Evolutionary conservation across 2,888 invertebrate species (phyloP).

Genomic region (Caradrina clavipalpis): DNA sequence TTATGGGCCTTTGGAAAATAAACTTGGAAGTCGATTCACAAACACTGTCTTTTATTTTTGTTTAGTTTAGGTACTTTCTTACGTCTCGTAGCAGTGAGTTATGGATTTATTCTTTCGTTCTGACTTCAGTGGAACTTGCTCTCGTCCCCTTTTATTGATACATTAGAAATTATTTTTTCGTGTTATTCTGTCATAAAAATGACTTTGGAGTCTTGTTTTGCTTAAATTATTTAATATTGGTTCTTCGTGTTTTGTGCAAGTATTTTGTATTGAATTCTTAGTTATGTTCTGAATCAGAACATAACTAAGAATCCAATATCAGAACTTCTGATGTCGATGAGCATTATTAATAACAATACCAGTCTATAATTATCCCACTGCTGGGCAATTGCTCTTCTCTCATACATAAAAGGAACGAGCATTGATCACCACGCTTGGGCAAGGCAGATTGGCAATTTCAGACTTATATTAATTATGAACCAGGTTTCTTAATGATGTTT

Average conservation of each 20-base stretch:
- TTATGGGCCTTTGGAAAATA: constrained; percentile 86
- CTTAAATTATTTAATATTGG: constrained; percentile 64
- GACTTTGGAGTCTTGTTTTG: constrained; percentile 62
- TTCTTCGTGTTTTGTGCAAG: constrained; percentile 38
- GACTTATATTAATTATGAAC: no score
- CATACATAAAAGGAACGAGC: no score
- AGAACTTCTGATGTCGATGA: not conserved
- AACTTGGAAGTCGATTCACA: constrained; percentile 82
- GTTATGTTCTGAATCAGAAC: constrained; percentile 23
- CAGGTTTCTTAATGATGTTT: no score
- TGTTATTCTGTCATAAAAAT: constrained; percentile 64
- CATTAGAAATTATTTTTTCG: constrained; percentile 73
- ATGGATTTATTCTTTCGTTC: constrained; percentile 81
- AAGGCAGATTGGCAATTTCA: no score
- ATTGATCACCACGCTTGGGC: no score
- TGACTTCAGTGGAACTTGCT: constrained; percentile 71
- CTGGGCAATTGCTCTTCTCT: no score
- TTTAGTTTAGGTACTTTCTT: constrained; percentile 80
- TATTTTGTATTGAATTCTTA: constrained; percentile 34
- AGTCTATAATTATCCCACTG: no score
- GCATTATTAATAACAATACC: not conserved
- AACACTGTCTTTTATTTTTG: constrained; percentile 83
- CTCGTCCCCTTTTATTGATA: constrained; percentile 75
- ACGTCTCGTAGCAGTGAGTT: constrained; percentile 68
- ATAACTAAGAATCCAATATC: no score